Evolutionary conservation across 2,888 invertebrate species (phyloP).

Genomic region (Aplocera efformata): DNA sequence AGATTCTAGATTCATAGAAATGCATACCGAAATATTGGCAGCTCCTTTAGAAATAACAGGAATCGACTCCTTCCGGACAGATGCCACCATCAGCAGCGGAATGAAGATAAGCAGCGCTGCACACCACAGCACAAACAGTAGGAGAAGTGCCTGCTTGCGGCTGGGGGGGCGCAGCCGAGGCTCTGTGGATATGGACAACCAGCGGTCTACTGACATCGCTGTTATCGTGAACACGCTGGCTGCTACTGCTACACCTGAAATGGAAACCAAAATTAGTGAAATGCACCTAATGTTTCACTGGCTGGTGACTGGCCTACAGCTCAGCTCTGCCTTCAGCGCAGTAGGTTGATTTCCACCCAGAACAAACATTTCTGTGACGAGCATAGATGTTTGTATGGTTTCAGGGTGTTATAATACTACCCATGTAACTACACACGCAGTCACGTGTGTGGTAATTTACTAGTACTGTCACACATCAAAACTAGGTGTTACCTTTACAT

Average conservation of each 20-base stretch:
- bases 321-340: too few relatives aligned
- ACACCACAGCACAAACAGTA: constrained; percentile 84
- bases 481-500: too few relatives aligned
- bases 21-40: constrained; percentile 61
- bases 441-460: too few relatives aligned
- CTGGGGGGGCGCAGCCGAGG: constrained; percentile 82
- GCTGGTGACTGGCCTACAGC: too few relatives aligned
- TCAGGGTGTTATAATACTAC: too few relatives aligned
- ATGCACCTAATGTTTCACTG: too few relatives aligned
- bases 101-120: constrained; percentile 84
- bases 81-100: constrained; percentile 81
- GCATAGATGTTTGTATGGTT: too few relatives aligned
- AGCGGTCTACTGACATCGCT: constrained; percentile 89
- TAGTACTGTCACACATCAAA: too few relatives aligned
- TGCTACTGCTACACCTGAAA: constrained; percentile 85
- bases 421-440: too few relatives aligned
- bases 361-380: too few relatives aligned
- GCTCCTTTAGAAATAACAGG: constrained; percentile 58
- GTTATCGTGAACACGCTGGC: constrained; percentile 89
- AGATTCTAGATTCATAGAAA: too few relatives aligned
- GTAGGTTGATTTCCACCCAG: too few relatives aligned
- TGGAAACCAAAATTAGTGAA: background rate
- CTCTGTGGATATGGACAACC: constrained; percentile 85
- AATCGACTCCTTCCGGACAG: constrained; percentile 57
- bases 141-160: constrained; percentile 81